Base-by-base conservation (phyloP, 2,113 vertebrate species). In the Agapornis roseicollis region DNA sequence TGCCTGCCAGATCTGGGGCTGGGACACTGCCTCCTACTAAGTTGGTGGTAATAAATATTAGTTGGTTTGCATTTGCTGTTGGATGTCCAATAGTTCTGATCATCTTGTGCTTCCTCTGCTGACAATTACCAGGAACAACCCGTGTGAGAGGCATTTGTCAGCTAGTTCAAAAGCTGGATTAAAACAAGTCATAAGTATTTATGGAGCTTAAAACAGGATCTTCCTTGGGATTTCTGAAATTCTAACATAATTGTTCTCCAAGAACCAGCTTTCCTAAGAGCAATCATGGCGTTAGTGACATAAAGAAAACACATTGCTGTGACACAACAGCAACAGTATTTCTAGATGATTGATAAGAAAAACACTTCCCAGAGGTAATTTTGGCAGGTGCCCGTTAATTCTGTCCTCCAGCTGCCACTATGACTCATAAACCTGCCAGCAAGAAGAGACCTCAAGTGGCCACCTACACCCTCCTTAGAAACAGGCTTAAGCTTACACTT, bases 341-440 rank as follows among this genome's bases (percentile, higher is more conserved):
- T 95, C 15, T 11, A 70, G 85, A 82, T 95, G 74, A 96, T 91
- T 94, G 84, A 89, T 89, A 79, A 83, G 66, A 85, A 89, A 77
- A 94, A 25, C 22, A 28, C 58, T 93, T 94, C n/a, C 41, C 1
- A 0, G 31, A 81, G 46, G 87, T 87, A 80, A 82, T 84, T 91
- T 81, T 94, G 87, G 44, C 87, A 91, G 84, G 3, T 80, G 37
- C 28, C 65, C 0, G 0, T 95, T 94, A 91, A 96, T 89, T 89
- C 87, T 50, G 39, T 77, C 82, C 74, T 93, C 46, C 20, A 39
- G 53, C 81, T 91, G 85, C 66, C 79, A 33, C 78, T 89, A 41
- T 80, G 87, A 92, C 80, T 95, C 92, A 90, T 88, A 96, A 90
- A 94, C 50, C 68, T 84, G 50, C 68, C 83, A 81, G 47, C 42